Base-by-base conservation (phyloP, 2,888 invertebrate species). In the Cheilosia vernalis region DNA sequence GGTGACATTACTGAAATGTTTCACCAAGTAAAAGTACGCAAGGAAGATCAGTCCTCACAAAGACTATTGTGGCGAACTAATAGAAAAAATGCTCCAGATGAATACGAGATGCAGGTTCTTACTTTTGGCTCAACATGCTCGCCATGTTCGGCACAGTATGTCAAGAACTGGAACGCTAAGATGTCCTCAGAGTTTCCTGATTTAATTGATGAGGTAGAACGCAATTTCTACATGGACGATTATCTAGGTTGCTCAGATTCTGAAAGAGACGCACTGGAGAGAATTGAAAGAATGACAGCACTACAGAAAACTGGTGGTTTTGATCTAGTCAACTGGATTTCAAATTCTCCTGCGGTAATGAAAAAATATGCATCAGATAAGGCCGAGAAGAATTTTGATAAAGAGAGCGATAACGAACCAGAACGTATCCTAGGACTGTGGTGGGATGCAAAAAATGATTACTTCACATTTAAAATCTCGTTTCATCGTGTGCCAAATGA, bases 141-240 rank as follows among this genome's bases (percentile, higher is more conserved):
- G 2, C 24, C 51, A 13, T 51, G 51, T 21, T 51, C 51, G 2
- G 21, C 21, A 19, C 42, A 30, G 15, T 60, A 60, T 40, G 5
- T 17, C 9, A 10, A 42, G 42, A 60, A 40, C n/a, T 7, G 13
- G 27, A 33, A 10, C 44, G 17, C 44, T 6, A 44, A 17, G 17
- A 44, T 6, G 15, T 44, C 44, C 7, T 44, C n/a, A 7, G 15
- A 44, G n/a, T 44, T 44, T 44, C 17, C 17, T 44, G 24, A 27
- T 13, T 51, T 51, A 1, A 9, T 7, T 19, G 51, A 51, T 21
- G 51, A 51, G 2, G 51, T 51, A 24, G 24, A 51, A 51, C 51
- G 21, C 2, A 51, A 51, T n/a, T 51, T 51, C 33, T 56, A 56
- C 6, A 37, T 33, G 56, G 56, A 56, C 13, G 56, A 56, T 56